Conservation (phyloP, 2,113 vertebrate species). For the Orthonyx spaldingii region DNA sequence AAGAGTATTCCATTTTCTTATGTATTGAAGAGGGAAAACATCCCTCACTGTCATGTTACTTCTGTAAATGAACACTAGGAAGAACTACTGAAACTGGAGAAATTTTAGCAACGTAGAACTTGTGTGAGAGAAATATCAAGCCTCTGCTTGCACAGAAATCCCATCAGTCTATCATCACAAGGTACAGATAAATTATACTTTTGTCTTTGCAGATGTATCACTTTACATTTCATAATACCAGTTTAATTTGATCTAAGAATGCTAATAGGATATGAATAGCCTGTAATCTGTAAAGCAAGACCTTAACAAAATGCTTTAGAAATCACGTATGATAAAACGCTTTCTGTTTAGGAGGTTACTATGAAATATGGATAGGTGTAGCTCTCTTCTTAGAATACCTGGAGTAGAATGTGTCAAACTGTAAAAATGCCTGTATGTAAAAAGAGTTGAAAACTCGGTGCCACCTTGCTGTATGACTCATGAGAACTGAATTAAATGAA, state of each 20-base stretch:
- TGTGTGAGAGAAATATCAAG: neutral
- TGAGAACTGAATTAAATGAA: neutral
- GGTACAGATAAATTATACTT: neutral
- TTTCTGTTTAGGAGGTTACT: neutral
- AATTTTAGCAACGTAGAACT: neutral
- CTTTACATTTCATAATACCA: neutral
- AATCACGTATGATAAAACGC: neutral
- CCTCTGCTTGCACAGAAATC: neutral
- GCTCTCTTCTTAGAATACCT: neutral
- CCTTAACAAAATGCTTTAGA: neutral
- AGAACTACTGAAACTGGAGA: neutral
- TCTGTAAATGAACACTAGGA: neutral
- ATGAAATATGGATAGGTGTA: neutral
- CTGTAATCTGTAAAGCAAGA: neutral
- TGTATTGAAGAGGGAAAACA: neutral
- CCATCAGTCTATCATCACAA: neutral
- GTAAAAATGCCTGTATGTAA: neutral
- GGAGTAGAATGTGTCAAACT: neutral
- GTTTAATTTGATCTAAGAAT: neutral
- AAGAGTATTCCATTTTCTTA: neutral
- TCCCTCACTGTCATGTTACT: neutral
- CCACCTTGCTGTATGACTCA: neutral
- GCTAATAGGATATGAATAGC: neutral
- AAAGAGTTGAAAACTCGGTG: neutral
- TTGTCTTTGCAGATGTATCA: neutral